Percentiles rank a stretch among this genome's conserved stretches.
Evolutionary conservation across 2,113 vertebrate species (phyloP).

Genomic region (Corydoras maculifer): DNA sequence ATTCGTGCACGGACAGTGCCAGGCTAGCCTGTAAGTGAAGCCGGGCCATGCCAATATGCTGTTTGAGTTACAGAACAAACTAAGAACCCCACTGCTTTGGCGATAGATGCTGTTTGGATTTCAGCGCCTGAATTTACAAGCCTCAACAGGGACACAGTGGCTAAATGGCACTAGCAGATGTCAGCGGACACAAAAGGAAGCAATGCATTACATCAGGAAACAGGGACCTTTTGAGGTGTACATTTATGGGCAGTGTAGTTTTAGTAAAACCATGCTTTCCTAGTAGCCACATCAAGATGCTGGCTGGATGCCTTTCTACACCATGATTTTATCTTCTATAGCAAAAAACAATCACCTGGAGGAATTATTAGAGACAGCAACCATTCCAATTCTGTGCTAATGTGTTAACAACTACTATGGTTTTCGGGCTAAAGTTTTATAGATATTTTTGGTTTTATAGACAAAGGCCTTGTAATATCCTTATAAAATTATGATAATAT

Average conservation of each 20-base stretch:
- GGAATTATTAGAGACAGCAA: background rate
- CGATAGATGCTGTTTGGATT: conserved; percentile 31
- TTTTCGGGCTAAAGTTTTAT: no score
- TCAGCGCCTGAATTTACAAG: conserved; percentile 30
- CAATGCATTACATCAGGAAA: conserved; percentile 31
- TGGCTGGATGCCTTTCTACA: conserved; percentile 20
- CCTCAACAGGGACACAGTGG: conserved; percentile 34
- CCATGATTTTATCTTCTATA: background rate
- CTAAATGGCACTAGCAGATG: conserved; percentile 43
- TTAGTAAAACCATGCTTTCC: conserved; percentile 27
- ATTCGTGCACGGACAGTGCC: conserved; percentile 13
- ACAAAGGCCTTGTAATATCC: no score
- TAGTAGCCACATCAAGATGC: conserved; percentile 4
- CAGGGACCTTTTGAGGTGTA: conserved; percentile 22
- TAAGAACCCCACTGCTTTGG: conserved; percentile 29
- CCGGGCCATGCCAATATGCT: conserved; percentile 25
- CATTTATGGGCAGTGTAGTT: conserved; percentile 28
- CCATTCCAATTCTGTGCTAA: conserved; percentile 2
- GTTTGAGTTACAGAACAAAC: conserved; percentile 25
- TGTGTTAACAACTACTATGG: background rate
- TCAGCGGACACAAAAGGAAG: conserved; percentile 38
- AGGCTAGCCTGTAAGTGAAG: conserved; percentile 19
- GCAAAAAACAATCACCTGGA: background rate
- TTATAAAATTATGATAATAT: no score
- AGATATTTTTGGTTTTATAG: no score